phyloP scores from a whole-genome alignment of 2,113 vertebrate genomes.

The Heterotis niloticus region DNA sequence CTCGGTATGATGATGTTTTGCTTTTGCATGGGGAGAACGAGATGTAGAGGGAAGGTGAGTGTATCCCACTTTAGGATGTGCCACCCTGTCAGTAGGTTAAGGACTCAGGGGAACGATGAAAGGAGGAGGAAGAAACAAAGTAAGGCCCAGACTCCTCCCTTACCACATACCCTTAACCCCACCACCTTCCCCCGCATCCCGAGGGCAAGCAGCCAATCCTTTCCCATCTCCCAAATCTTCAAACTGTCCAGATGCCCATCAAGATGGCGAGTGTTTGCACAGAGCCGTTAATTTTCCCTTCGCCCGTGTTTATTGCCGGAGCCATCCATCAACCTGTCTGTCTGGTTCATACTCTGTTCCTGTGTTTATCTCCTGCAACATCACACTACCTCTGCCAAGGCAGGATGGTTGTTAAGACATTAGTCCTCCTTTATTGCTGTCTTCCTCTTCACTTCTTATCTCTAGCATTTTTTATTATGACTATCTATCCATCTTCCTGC shows the following conservation, averaged over 20 bases:
- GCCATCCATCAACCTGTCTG: not conserved
- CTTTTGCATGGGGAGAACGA: too few relatives aligned
- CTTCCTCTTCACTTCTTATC: slow-evolving; percentile 3
- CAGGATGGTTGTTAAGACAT: not conserved
- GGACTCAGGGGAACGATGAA: not conserved
- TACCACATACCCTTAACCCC: too few relatives aligned
- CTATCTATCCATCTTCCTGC: slow-evolving; percentile 2
- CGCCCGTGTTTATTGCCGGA: not conserved
- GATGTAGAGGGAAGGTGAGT: not conserved
- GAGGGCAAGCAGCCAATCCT: not conserved
- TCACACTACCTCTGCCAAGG: not conserved
- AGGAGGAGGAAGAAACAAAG: not conserved
- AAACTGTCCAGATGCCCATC: not conserved
- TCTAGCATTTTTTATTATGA: not conserved
- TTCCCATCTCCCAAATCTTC: not conserved
- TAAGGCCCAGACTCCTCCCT: not conserved
- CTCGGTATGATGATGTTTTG: not conserved
- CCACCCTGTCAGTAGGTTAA: not conserved
- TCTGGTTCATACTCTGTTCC: not conserved
- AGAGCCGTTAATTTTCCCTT: not conserved
- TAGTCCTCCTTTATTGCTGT: slow-evolving; percentile 2
- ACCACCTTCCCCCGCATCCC: too few relatives aligned
- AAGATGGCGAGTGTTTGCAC: not conserved
- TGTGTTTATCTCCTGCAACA: not conserved
- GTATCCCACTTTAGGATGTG: not conserved